Evolutionary conservation across 2,888 invertebrate genomes (phyloP).

Genomic region (Hedya salicella): DNA sequence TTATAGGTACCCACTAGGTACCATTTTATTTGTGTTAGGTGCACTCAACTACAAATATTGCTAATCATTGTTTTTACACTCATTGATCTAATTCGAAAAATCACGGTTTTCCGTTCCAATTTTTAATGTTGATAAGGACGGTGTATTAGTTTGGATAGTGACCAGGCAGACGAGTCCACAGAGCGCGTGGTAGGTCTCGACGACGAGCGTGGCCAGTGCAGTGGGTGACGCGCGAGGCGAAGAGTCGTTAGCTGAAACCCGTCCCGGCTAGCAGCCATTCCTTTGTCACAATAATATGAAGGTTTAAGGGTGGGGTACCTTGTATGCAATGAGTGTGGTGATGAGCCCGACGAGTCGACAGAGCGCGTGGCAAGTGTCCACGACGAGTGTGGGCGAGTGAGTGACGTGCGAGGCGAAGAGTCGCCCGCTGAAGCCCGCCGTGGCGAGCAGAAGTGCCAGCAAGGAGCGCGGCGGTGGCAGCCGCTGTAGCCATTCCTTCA

Average conservation of each 20-base stretch:
- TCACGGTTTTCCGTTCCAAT: no score
- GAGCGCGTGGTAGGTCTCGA: constrained; percentile 97
- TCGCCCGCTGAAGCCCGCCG: constrained; percentile 92
- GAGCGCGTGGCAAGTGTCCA: constrained; percentile 97
- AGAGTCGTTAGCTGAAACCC: constrained; percentile 49
- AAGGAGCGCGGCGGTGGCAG: constrained; percentile 90
- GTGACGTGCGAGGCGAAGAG: constrained; percentile 94
- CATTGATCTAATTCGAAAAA: no score
- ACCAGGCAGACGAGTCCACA: constrained; percentile 77
- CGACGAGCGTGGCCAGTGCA: constrained; percentile 95
- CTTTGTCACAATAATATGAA: not conserved
- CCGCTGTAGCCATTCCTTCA: constrained; percentile 91
- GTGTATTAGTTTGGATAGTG: no score
- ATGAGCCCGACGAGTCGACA: constrained; percentile 95
- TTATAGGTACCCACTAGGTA: no score
- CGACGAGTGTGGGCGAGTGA: constrained; percentile 95
- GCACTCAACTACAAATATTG: no score
- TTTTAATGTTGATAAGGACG: no score
- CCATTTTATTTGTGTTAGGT: no score
- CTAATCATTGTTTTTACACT: no score
- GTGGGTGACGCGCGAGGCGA: constrained; percentile 95
- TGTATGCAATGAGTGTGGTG: constrained; percentile 75
- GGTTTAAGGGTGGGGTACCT: constrained; percentile 58
- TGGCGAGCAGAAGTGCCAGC: constrained; percentile 89
- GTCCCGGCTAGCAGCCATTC: no score